A percentile compares a stretch with the other conserved stretches of the same genome.
phyloP scores from a whole-genome alignment of 1,140 invertebrate genomes.

The Anthonomus grandis region DNA sequence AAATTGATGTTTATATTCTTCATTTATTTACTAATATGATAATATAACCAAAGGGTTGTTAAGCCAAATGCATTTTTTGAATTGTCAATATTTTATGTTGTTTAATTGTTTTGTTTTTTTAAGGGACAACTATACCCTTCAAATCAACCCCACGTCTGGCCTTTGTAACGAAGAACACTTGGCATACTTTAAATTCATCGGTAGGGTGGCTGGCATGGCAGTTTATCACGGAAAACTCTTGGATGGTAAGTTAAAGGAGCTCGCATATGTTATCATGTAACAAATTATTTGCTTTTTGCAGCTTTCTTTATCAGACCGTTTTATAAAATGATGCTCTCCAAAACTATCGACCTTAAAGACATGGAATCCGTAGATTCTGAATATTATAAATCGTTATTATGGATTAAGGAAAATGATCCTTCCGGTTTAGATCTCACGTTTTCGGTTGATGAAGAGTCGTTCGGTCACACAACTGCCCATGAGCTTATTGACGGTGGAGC shows the following conservation, averaged over 20 bases:
- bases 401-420: constrained; percentile 97
- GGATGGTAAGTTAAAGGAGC: constrained; percentile 82
- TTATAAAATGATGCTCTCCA: constrained; percentile 99
- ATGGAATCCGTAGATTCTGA: constrained; percentile 99
- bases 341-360: constrained; percentile 90
- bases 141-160: constrained; percentile 97
- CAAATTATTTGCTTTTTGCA: constrained; percentile 46
- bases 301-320: constrained; percentile 99
- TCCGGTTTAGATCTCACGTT: constrained; percentile 92
- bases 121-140: constrained; percentile 98
- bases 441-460: constrained; percentile 93
- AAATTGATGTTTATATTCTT: no score
- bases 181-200: constrained; percentile 98
- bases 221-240: constrained; percentile 97
- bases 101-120: constrained; percentile 33
- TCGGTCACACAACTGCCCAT: constrained; percentile 89
- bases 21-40: no score
- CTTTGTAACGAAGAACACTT: constrained; percentile 97
- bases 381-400: constrained; percentile 96
- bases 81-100: no score
- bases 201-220: constrained; percentile 96
- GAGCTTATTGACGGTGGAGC: constrained; percentile 90
- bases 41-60: no score
- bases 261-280: background rate
- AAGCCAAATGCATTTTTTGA: no score